Base-by-base conservation (phyloP, 2,797 vertebrate genomes). In the Muscicapa comitata region DNA sequence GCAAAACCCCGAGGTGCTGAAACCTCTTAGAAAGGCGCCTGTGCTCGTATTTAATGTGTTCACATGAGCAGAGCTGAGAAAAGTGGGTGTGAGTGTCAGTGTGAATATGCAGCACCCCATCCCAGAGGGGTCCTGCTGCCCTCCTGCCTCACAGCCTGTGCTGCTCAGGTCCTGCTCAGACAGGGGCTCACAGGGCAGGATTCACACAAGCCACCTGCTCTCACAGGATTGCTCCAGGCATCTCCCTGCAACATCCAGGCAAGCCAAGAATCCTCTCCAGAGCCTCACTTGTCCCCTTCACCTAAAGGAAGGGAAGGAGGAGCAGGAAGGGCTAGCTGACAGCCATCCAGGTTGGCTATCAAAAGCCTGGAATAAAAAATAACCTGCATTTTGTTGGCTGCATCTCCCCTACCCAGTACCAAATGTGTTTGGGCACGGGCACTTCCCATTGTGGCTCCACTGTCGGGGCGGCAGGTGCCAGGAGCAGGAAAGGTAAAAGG, bases 201-300 rank as follows among this genome's bases (percentile, higher is more conserved):
- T 19, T 33, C 1, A 0, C 3, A 33, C 2, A 2, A 83, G 37
- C 18, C 37, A 20, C 1, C 0, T 4, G 23, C 7, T 90, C 48
- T 33, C 18, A 37, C 3, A 2, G 2, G 16, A 35, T 25, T 55
- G 78, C 51, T 53, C 40, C 4, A 0, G 42, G 47, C 33, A 19
- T 16, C 13, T 88, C 25, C 24, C 68, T 21, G 1, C 1, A 1
- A 65, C 4, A 24, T 6, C 35, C 53, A 20, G 17, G 12, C 15
- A 51, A 24, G 31, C n/a, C 48, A 24, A 9, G 47, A 18, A 29
- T 47, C 25, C 25, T 31, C 17, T 65, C 17, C 47, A 59, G n/a
- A 58, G 23, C 33, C 33, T 83, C 11, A 0, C 5, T 12, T 5
- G 26, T 50, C 17, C n/a, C 26, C 42, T 28, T 75, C 59, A 11